A percentile compares a stretch with the other conserved stretches of the same genome.
These are phyloP conservation scores for Sinocyclocheilus rhinocerous DNA, from an alignment of 2,113 vertebrate species.

Conservation along the genomic window DNA sequence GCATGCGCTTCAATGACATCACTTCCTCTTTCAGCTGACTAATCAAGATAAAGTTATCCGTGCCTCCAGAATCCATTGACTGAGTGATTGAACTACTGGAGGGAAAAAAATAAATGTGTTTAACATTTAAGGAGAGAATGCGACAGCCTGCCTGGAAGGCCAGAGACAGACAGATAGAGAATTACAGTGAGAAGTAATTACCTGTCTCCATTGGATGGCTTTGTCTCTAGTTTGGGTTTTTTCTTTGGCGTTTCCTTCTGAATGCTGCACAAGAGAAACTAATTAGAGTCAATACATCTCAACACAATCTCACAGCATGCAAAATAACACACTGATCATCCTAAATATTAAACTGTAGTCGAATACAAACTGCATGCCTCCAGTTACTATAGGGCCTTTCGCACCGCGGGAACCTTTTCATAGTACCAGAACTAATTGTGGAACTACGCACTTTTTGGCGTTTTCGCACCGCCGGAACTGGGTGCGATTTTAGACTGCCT, in stretches of 20 bases:
- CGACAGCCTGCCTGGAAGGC: neutral
- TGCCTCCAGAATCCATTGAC: slow-evolving; percentile 97
- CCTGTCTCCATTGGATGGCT: slow-evolving; percentile 99
- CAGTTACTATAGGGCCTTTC: too few relatives aligned
- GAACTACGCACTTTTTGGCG: too few relatives aligned
- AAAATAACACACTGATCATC: neutral
- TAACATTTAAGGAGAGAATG: neutral
- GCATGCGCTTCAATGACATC: slow-evolving; percentile 94
- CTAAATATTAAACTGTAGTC: neutral
- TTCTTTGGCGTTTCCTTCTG: slow-evolving; percentile 99
- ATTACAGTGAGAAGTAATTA: slow-evolving; percentile 59
- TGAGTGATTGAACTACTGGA: slow-evolving; percentile 97
- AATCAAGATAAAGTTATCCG: slow-evolving; percentile 99
- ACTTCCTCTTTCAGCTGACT: slow-evolving; percentile 99
- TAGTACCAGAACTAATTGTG: too few relatives aligned
- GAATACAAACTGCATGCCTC: neutral
- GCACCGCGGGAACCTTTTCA: too few relatives aligned
- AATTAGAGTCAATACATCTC: slow-evolving; percentile 33
- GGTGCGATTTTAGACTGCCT: too few relatives aligned
- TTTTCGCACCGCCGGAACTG: too few relatives aligned
- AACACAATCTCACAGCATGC: neutral
- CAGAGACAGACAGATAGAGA: neutral
- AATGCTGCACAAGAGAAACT: slow-evolving; percentile 83
- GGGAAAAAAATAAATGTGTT: slow-evolving; percentile 49
- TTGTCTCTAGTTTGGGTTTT: slow-evolving; percentile 99